Evolutionary conservation across 2,113 vertebrate genomes (phyloP).

Genomic region (Pyxicephalus adspersus): DNA sequence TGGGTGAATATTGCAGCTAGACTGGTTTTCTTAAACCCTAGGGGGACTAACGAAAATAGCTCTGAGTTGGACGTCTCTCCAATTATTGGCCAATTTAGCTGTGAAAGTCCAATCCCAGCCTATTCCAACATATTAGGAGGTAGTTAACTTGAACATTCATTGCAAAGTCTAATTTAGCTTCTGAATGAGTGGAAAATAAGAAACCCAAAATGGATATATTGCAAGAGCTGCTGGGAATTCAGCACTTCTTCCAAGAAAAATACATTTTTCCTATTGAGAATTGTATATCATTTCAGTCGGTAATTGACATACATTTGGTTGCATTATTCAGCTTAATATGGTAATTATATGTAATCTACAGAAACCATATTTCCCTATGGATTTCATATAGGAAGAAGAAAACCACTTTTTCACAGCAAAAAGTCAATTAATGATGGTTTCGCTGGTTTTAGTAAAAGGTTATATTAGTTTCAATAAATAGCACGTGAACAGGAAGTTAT

Average conservation of each 20-base stretch:
- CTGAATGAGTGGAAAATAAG: background rate
- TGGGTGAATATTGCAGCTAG: too few relatives aligned
- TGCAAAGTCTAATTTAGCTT: conserved; percentile 9
- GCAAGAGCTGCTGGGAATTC: background rate
- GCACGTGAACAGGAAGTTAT: background rate
- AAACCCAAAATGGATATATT: background rate
- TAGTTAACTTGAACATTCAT: background rate
- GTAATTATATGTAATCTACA: conserved; percentile 38
- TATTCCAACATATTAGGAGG: background rate
- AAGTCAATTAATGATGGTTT: background rate
- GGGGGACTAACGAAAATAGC: too few relatives aligned
- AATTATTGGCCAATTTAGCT: too few relatives aligned
- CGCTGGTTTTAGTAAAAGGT: background rate
- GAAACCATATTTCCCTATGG: conserved; percentile 35
- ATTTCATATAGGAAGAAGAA: conserved; percentile 1
- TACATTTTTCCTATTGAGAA: background rate
- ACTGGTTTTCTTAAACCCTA: too few relatives aligned
- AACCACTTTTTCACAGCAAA: background rate
- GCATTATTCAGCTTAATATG: conserved; percentile 27
- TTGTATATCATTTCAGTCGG: background rate
- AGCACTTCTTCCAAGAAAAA: background rate
- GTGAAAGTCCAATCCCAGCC: too few relatives aligned
- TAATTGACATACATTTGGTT: conserved; percentile 2
- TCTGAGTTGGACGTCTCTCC: too few relatives aligned
- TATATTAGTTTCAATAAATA: background rate